phyloP scores from a whole-genome alignment of 2,888 invertebrate genomes.

The Thumatha senex region DNA sequence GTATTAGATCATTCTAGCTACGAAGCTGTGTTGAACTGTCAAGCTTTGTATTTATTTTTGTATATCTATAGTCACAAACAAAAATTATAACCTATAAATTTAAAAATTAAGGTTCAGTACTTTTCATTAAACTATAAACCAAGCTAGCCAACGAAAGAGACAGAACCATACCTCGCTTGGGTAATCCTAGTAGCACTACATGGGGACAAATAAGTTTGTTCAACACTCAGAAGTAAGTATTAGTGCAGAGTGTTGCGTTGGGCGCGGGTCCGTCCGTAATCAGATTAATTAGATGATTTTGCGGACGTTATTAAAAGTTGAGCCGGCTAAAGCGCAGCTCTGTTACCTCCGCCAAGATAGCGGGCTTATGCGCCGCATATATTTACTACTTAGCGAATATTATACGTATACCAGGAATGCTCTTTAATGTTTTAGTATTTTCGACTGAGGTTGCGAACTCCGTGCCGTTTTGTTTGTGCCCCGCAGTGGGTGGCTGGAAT shows the following conservation, averaged over 20 bases:
- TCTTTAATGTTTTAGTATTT: slow-evolving; percentile 83
- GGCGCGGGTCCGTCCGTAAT: slow-evolving; percentile 70
- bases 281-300: slow-evolving; percentile 82
- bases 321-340: slow-evolving; percentile 73
- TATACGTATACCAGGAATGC: slow-evolving; percentile 74
- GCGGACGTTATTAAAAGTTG: slow-evolving; percentile 81
- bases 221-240: slow-evolving; percentile 73
- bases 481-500: slow-evolving; percentile 80
- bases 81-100: too few species aligned
- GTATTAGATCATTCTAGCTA: too few species aligned
- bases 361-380: slow-evolving; percentile 70
- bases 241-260: slow-evolving; percentile 67
- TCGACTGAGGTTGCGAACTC: slow-evolving; percentile 82
- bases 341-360: slow-evolving; percentile 76
- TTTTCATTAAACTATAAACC: too few species aligned
- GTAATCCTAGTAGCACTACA: slow-evolving; percentile 68
- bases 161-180: slow-evolving; percentile 45
- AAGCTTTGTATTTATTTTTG: too few species aligned
- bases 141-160: slow-evolving; percentile 49
- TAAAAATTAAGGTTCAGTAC: too few species aligned
- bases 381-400: slow-evolving; percentile 77
- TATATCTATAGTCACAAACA: too few species aligned
- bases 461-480: slow-evolving; percentile 78
- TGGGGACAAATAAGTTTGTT: slow-evolving; percentile 71
- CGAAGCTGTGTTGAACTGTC: too few species aligned